Percentiles rank a stretch among this genome's conserved stretches.
These are phyloP conservation scores for Diogma glabrata DNA, from an alignment of 2,888 invertebrate genomes.

Conservation along the genomic window DNA sequence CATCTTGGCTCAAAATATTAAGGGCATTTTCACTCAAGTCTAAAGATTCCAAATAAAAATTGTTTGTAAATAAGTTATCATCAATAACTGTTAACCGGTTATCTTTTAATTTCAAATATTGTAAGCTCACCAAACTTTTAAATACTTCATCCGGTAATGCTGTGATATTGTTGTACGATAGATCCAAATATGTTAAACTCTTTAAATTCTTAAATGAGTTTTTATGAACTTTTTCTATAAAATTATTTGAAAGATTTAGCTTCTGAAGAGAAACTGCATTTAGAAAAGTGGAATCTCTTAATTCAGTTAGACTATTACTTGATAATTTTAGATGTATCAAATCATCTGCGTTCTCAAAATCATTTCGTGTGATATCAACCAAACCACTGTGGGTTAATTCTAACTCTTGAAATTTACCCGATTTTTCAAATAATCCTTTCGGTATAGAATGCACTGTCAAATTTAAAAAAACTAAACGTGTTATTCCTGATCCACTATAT, in stretches of 20 bases:
- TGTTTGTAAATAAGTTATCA: slow-evolving; percentile 1
- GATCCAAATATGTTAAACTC: background rate
- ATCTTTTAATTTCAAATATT: too few species aligned
- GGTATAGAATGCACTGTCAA: background rate
- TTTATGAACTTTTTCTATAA: background rate
- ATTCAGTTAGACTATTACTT: background rate
- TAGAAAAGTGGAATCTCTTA: background rate
- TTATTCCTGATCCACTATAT: background rate
- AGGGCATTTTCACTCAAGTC: background rate
- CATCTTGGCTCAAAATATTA: background rate
- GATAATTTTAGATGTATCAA: background rate
- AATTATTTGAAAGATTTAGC: background rate
- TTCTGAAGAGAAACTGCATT: background rate
- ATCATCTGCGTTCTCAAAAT: background rate
- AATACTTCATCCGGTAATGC: too few species aligned
- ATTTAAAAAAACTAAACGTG: background rate
- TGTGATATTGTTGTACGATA: background rate
- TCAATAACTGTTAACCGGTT: too few species aligned
- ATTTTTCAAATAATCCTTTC: background rate
- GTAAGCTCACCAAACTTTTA: too few species aligned
- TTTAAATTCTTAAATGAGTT: background rate
- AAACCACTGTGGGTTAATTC: background rate
- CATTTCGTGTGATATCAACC: background rate
- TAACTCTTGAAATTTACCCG: background rate
- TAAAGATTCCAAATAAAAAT: background rate